A percentile compares a stretch with the other conserved stretches of the same genome.
Evolutionary conservation across 1,140 invertebrate genomes (phyloP).

Genomic region (Oedothorax gibbosus): DNA sequence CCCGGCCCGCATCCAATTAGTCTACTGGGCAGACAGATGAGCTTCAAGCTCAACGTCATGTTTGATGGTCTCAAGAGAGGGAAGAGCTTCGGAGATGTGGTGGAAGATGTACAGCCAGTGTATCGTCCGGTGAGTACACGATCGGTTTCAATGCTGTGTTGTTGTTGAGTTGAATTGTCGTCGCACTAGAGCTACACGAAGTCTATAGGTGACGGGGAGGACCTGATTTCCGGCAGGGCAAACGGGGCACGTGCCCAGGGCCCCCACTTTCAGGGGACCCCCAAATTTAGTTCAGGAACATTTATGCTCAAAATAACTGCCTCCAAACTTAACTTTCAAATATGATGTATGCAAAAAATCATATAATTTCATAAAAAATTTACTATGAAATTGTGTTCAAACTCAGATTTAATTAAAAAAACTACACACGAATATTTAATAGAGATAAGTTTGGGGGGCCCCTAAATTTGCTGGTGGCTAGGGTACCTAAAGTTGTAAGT

Average conservation of each 20-base stretch:
- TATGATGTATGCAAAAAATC: no score
- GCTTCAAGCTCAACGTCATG: slow-evolving; percentile 82
- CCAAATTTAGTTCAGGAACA: not conserved
- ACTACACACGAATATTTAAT: no score
- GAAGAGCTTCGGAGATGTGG: slow-evolving; percentile 80
- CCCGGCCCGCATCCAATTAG: slow-evolving; percentile 76
- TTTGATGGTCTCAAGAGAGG: slow-evolving; percentile 81
- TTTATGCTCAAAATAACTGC: not conserved
- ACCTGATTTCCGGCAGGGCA: not conserved
- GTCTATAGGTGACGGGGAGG: not conserved
- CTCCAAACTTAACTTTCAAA: no score
- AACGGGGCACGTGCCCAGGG: not conserved
- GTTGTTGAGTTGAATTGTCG: not conserved
- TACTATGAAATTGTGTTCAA: no score
- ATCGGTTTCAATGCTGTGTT: not conserved
- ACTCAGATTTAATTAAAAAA: no score
- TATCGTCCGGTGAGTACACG: slow-evolving; percentile 20
- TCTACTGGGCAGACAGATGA: slow-evolving; percentile 78
- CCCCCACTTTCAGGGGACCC: not conserved
- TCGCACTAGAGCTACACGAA: not conserved
- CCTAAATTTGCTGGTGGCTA: no score
- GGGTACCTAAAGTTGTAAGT: no score
- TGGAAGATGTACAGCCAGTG: slow-evolving; percentile 73
- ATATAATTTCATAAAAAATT: no score
- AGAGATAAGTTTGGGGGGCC: no score